These are phyloP conservation scores for Leptoteleia sp. DNA, from an alignment of 1,140 invertebrate genomes.

Conservation along the genomic window DNA sequence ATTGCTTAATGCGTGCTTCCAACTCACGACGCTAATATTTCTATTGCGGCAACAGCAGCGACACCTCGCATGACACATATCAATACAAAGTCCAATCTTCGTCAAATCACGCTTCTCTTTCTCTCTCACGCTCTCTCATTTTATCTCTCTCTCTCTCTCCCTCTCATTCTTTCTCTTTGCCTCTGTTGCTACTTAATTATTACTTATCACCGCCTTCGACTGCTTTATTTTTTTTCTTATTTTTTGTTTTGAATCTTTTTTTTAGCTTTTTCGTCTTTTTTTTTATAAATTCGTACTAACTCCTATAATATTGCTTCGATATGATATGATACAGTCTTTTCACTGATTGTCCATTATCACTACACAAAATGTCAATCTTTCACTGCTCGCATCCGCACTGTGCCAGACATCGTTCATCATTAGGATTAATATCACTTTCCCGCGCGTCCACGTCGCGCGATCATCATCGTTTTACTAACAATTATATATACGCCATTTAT, in stretches of 20 bases:
- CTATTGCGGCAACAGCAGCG: slow-evolving; percentile 27
- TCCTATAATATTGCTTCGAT: slow-evolving; percentile 78
- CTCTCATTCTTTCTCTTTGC: slow-evolving; percentile 5
- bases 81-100: slow-evolving; percentile 45
- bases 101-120: slow-evolving; percentile 19
- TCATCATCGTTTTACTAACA: slow-evolving; percentile 75
- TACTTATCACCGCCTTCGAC: slow-evolving; percentile 12
- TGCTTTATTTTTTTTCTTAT: slow-evolving; percentile 22
- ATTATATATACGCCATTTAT: slow-evolving; percentile 76
- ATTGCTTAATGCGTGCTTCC: slow-evolving; percentile 67
- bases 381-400: slow-evolving; percentile 69
- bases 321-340: slow-evolving; percentile 82
- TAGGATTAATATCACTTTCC: slow-evolving; percentile 81
- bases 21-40: slow-evolving; percentile 34
- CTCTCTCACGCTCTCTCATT: neutral
- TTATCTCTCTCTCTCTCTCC: slow-evolving; percentile 2
- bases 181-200: no score
- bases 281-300: slow-evolving; percentile 68
- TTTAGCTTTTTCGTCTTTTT: slow-evolving; percentile 33
- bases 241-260: no score
- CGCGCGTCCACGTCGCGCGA: slow-evolving; percentile 69
- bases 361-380: slow-evolving; percentile 68
- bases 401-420: slow-evolving; percentile 73
- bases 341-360: slow-evolving; percentile 82
- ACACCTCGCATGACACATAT: slow-evolving; percentile 20